A percentile compares a stretch with the other conserved stretches of the same genome.
phyloP scores from a whole-genome alignment of 1,140 invertebrate genomes.

The Fopius arisanus region DNA sequence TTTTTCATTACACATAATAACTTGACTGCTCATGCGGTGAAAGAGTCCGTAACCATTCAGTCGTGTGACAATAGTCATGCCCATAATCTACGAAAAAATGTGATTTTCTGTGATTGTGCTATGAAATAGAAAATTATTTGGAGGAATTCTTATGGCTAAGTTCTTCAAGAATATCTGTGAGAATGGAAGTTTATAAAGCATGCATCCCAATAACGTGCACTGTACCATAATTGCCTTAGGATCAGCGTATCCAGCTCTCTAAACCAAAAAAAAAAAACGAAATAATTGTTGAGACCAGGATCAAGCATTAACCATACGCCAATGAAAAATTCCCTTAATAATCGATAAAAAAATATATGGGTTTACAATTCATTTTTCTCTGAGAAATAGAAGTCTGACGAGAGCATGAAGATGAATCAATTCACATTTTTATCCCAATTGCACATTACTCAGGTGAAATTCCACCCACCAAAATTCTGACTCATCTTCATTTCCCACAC shows the following conservation, averaged over 20 bases:
- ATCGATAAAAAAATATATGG: neutral
- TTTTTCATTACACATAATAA: neutral
- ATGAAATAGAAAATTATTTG: neutral
- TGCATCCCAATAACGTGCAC: constrained; percentile 3
- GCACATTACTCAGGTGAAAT: neutral
- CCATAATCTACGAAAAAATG: neutral
- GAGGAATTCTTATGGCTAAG: neutral
- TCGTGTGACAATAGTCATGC: neutral
- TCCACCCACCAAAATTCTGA: neutral
- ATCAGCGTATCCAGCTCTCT: neutral
- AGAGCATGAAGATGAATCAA: neutral
- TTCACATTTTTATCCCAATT: neutral
- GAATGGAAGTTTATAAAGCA: neutral
- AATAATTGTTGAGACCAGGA: neutral
- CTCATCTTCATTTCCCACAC: neutral
- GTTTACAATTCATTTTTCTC: neutral
- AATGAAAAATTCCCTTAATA: neutral
- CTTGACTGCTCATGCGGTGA: constrained; percentile 10
- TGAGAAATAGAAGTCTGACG: neutral
- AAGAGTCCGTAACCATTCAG: constrained; percentile 9
- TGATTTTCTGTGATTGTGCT: neutral
- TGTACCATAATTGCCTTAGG: neutral
- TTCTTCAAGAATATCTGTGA: neutral
- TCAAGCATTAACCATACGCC: constrained; percentile 6
- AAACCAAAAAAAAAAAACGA: neutral